Evolutionary conservation across 2,797 vertebrate genomes (phyloP).

Genomic region (Gallirallus australis): DNA sequence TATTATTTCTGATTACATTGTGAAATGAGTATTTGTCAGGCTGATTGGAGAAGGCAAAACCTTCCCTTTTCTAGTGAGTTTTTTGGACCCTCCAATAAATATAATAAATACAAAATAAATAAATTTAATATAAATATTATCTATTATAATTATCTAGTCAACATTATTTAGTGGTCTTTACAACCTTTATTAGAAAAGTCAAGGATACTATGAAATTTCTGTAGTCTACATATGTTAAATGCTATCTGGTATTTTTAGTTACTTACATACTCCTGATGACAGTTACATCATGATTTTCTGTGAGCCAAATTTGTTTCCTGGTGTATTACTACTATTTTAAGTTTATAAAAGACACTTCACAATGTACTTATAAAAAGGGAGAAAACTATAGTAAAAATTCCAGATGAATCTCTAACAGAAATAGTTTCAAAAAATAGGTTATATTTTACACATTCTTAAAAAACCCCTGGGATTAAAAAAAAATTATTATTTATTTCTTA

Average conservation of each 20-base stretch:
- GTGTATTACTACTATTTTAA: not conserved
- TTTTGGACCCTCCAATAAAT: not conserved
- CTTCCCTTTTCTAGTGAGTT: not conserved
- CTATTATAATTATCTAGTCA: not conserved
- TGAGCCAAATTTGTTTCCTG: not conserved
- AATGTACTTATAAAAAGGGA: not conserved
- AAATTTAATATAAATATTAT: too few species aligned
- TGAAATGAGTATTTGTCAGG: not conserved
- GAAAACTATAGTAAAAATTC: not conserved
- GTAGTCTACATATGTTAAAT: not conserved
- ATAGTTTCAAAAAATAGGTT: not conserved
- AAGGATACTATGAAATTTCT: not conserved
- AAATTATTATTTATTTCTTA: not conserved
- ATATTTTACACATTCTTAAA: not conserved
- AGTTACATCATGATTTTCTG: not conserved
- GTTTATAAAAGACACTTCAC: not conserved
- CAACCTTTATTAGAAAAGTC: not conserved
- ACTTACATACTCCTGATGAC: not conserved
- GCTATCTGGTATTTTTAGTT: not conserved
- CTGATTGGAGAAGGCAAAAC: not conserved
- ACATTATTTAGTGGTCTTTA: not conserved
- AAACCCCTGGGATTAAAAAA: not conserved
- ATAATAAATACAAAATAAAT: not conserved
- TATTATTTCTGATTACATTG: not conserved
- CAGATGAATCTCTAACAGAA: not conserved